Conservation (phyloP, 2,113 vertebrate species). For the Ibidorhyncha struthersii region DNA sequence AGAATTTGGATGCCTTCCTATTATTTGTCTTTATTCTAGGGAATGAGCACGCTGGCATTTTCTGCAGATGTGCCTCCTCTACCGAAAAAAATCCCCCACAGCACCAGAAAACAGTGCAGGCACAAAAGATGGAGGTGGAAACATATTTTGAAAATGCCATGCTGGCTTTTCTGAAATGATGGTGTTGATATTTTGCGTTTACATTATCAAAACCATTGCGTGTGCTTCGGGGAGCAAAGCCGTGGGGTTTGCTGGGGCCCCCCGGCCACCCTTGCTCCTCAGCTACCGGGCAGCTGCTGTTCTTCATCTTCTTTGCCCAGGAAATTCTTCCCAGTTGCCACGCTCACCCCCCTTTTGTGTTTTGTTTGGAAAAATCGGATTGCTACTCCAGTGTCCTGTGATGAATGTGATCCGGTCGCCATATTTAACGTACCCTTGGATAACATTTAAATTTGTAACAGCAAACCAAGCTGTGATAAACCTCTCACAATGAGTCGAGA, state of each 20-base stretch:
- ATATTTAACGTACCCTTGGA: background rate
- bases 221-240: background rate
- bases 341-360: background rate
- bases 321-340: background rate
- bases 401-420: background rate
- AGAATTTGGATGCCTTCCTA: background rate
- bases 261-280: accelerated
- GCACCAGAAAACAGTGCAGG: background rate
- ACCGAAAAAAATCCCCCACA: background rate
- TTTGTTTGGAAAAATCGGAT: background rate
- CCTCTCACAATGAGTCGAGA: background rate
- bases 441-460: background rate
- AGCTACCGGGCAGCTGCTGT: background rate
- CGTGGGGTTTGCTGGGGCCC: accelerated
- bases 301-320: background rate
- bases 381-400: background rate
- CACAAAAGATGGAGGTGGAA: background rate
- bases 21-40: background rate
- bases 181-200: background rate
- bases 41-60: background rate
- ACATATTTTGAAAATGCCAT: background rate
- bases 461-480: background rate
- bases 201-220: accelerated
- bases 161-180: background rate
- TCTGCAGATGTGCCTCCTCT: slow-evolving; percentile 19